Evolutionary conservation across 1,140 invertebrate genomes (phyloP).

Genomic region (Drosophila nigromelanica): DNA sequence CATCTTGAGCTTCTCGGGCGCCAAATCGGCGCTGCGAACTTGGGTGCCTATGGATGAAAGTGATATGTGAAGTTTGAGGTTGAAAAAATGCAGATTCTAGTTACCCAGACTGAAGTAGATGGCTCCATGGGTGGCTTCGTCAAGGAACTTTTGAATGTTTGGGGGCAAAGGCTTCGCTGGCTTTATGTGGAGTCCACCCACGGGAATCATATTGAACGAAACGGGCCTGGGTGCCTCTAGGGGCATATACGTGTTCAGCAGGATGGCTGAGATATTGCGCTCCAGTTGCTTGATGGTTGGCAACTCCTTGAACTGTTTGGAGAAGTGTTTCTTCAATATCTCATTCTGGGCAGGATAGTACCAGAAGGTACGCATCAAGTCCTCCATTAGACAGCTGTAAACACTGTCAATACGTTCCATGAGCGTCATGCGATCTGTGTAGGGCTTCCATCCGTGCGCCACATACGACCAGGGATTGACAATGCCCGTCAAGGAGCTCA

Average conservation of each 20-base stretch:
- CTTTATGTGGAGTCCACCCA: conserved; percentile 85
- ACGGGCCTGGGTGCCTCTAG: conserved; percentile 83
- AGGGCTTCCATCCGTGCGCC: conserved; percentile 62
- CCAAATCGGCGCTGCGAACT: conserved; percentile 76
- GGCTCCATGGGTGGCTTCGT: conserved; percentile 85
- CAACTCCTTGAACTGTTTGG: conserved; percentile 34
- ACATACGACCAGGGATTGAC: conserved; percentile 78
- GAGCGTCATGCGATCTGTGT: conserved; percentile 74
- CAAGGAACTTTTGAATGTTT: conserved; percentile 74
- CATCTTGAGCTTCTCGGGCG: conserved; percentile 81
- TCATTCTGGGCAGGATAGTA: conserved; percentile 74
- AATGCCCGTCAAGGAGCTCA: conserved; percentile 73
- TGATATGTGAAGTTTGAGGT: too few relatives aligned
- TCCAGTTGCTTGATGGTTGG: conserved; percentile 84
- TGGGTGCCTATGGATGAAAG: conserved; percentile 57
- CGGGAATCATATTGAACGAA: conserved; percentile 84
- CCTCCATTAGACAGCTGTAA: conserved; percentile 44
- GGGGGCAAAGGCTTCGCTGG: conserved; percentile 75
- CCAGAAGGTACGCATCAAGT: conserved; percentile 44
- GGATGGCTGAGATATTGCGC: conserved; percentile 84
- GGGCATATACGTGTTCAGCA: conserved; percentile 85
- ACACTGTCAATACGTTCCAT: conserved; percentile 78
- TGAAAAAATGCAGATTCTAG: neutral
- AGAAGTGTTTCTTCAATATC: conserved; percentile 70
- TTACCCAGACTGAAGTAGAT: conserved; percentile 86